Evolutionary conservation across 2,888 invertebrate species (phyloP).

Genomic region (Cyclophora albipunctata): DNA sequence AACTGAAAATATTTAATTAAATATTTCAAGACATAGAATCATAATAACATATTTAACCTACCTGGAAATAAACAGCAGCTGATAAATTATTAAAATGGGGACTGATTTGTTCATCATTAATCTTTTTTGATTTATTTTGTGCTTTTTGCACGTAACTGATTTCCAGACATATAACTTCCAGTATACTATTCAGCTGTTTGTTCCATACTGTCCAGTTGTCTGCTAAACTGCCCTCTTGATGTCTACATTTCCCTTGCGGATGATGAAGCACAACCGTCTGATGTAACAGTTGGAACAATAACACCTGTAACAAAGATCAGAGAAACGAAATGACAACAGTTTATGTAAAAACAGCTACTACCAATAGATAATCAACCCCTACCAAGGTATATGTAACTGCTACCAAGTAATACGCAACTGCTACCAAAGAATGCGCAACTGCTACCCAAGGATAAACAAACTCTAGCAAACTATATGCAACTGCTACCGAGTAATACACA

Average conservation of each 20-base stretch:
- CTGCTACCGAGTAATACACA: too few species aligned
- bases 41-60: conserved; percentile 16
- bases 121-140: conserved; percentile 21
- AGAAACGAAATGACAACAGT: not conserved
- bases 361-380: too few species aligned
- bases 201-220: conserved; percentile 54
- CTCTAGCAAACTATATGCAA: too few species aligned
- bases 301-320: conserved; percentile 34
- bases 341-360: too few species aligned
- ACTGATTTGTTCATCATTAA: conserved; percentile 36
- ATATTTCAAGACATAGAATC: too few species aligned
- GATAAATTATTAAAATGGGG: conserved; percentile 42
- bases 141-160: conserved; percentile 40
- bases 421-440: too few species aligned
- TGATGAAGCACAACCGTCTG: conserved; percentile 53
- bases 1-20: too few species aligned
- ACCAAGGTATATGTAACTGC: too few species aligned
- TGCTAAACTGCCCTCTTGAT: conserved; percentile 46
- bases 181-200: conserved; percentile 45
- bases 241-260: conserved; percentile 41
- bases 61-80: conserved; percentile 57
- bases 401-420: too few species aligned
- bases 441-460: too few species aligned
- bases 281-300: conserved; percentile 49
- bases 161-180: conserved; percentile 56